These are phyloP conservation scores for Scolanthus callimorphus DNA, from an alignment of 92 coral and sea anemone genomes.

Conservation along the genomic window DNA sequence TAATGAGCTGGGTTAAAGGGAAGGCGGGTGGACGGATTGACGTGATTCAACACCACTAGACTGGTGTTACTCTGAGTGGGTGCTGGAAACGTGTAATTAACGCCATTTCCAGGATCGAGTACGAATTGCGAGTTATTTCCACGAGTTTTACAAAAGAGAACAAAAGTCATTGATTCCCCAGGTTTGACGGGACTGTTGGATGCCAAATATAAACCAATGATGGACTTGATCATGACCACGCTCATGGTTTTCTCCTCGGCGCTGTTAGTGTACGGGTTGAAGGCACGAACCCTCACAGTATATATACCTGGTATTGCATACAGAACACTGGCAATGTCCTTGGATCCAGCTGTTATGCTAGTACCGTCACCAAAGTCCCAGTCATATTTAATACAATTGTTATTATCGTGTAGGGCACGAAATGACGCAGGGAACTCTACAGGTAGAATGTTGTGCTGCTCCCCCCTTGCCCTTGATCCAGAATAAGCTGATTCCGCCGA, in stretches of 20 bases:
- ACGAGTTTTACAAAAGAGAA: conserved; percentile 62
- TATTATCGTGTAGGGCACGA: conserved; percentile 36
- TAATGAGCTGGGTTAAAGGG: conserved; percentile 60
- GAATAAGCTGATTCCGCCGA: conserved; percentile 42
- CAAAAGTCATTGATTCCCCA: conserved; percentile 46
- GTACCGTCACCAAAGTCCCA: conserved; percentile 55
- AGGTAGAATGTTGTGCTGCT: conserved; percentile 52
- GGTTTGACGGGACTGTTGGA: conserved; percentile 58
- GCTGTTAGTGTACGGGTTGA: conserved; percentile 15
- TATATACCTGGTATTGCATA: conserved; percentile 72
- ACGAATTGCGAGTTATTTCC: conserved; percentile 69
- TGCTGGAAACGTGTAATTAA: conserved; percentile 9
- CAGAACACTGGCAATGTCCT: conserved; percentile 20
- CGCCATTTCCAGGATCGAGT: conserved; percentile 45
- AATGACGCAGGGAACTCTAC: conserved; percentile 73
- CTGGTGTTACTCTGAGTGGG: conserved; percentile 10
- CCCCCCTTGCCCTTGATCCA: conserved; percentile 36
- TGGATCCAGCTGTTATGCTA: background rate
- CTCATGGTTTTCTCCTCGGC: background rate
- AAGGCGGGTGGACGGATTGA: conserved; percentile 29
- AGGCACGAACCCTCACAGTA: conserved; percentile 34
- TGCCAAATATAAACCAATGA: conserved; percentile 68
- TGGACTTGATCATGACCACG: conserved; percentile 37
- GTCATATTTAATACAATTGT: conserved; percentile 60
- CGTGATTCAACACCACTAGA: conserved; percentile 5